Percentiles rank a stretch among this genome's conserved stretches.
These are phyloP conservation scores for Dolomedes plantarius DNA, from an alignment of 2,888 invertebrate species.

Conservation along the genomic window DNA sequence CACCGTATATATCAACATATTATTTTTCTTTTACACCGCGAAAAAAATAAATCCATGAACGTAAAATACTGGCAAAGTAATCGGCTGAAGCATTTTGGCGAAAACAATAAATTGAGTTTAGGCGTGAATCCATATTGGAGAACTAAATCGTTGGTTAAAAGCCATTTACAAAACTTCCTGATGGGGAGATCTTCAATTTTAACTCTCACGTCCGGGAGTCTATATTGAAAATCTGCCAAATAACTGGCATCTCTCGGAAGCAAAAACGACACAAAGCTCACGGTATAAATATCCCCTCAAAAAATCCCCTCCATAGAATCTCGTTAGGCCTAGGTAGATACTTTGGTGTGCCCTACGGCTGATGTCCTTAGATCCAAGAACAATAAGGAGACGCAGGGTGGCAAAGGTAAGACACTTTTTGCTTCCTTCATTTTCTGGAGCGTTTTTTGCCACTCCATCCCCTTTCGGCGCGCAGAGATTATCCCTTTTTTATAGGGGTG, in stretches of 20 bases:
- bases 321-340: conserved; percentile 66
- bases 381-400: conserved; percentile 38
- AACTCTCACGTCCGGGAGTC: neutral
- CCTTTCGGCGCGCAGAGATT: conserved; percentile 37
- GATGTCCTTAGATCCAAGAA: conserved; percentile 62
- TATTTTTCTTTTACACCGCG: no score
- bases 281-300: neutral
- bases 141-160: neutral
- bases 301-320: conserved; percentile 52
- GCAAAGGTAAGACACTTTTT: conserved; percentile 25
- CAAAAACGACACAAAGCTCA: neutral
- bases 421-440: conserved; percentile 51
- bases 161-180: conserved; percentile 5
- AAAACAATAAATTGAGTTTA: no score
- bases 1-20: no score
- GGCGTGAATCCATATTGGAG: neutral
- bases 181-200: neutral
- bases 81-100: no score
- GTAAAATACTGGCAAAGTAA: no score
- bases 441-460: conserved; percentile 9
- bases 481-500: conserved; percentile 64
- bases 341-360: conserved; percentile 62
- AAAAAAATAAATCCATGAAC: no score
- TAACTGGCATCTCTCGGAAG: neutral
- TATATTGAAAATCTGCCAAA: conserved; percentile 14